phyloP scores from a whole-genome alignment of 2,113 vertebrate genomes.

The Asarcornis scutulata region DNA sequence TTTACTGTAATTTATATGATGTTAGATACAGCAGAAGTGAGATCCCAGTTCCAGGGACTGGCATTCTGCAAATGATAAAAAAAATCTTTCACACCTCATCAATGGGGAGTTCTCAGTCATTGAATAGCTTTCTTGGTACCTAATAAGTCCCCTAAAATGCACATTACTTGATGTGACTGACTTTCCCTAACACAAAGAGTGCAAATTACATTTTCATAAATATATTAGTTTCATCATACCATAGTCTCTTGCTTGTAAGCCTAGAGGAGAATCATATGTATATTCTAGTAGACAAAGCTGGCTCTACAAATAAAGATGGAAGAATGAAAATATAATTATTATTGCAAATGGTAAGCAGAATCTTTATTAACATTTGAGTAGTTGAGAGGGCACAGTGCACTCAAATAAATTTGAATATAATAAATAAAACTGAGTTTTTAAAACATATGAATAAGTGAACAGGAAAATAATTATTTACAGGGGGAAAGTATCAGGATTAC shows the following conservation, averaged over 20 bases:
- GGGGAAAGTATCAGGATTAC: neutral
- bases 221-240: neutral
- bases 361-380: conserved; percentile 33
- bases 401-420: conserved; percentile 48
- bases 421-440: conserved; percentile 57
- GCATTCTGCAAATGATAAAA: neutral
- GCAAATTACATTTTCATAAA: conserved; percentile 37
- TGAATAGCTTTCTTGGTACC: neutral
- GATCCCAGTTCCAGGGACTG: neutral
- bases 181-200: neutral
- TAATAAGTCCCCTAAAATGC: neutral
- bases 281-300: neutral
- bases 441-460: conserved; percentile 41
- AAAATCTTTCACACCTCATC: neutral
- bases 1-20: neutral
- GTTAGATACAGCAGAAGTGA: neutral
- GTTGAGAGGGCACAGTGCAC: neutral
- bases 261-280: neutral
- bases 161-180: neutral
- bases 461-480: conserved; percentile 22
- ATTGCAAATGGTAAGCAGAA: conserved; percentile 17
- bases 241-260: neutral
- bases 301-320: neutral
- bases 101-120: neutral
- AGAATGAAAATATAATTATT: conserved; percentile 32